Conservation (phyloP, 2,797 vertebrate species). For the Luscinia megarhynchos region DNA sequence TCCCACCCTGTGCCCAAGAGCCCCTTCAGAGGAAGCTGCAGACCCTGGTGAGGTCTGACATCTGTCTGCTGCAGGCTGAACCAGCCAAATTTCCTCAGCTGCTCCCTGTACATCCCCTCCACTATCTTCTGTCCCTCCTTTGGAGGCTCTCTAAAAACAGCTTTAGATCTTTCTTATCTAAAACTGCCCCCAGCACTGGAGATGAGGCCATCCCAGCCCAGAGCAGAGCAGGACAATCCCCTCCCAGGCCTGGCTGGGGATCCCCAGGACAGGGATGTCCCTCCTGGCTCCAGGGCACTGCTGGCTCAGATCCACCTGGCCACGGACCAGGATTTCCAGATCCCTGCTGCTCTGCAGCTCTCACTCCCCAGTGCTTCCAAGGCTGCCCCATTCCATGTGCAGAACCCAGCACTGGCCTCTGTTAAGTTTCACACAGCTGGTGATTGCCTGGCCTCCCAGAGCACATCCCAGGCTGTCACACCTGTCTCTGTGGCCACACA, state of each 20-base stretch:
- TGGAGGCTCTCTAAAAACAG: neutral
- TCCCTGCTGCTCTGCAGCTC: neutral
- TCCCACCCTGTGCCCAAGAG: no score
- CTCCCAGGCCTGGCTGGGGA: neutral
- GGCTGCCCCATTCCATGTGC: neutral
- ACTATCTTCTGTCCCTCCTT: neutral
- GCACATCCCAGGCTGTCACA: neutral
- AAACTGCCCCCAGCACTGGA: neutral
- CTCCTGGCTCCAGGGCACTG: neutral
- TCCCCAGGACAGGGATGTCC: neutral
- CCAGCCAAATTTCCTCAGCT: neutral
- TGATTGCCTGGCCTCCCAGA: neutral
- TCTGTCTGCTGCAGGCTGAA: neutral
- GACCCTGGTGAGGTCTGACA: fast-evolving
- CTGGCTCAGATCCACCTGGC: neutral
- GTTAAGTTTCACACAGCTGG: neutral
- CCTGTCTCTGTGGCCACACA: neutral
- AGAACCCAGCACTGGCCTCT: neutral
- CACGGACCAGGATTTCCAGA: fast-evolving
- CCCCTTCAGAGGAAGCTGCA: neutral
- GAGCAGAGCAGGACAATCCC: neutral
- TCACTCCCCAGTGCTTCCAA: neutral
- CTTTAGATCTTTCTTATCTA: neutral
- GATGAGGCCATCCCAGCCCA: neutral
- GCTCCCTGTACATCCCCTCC: neutral